Evolutionary conservation across 2,888 invertebrate genomes (phyloP).

Genomic region (Diloba caeruleocephala): DNA sequence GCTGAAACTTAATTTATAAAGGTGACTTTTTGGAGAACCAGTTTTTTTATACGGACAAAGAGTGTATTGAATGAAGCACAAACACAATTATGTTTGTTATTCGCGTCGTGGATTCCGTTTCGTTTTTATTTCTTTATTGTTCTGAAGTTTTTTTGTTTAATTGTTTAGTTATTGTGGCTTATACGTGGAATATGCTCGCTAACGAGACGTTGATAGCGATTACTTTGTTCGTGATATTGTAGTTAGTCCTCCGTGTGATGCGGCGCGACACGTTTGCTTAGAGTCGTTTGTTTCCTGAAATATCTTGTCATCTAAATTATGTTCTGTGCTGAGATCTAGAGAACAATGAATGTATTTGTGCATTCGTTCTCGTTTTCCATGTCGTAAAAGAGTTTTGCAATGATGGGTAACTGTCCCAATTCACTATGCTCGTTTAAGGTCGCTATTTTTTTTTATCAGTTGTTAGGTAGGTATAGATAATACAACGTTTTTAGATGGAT

Average conservation of each 20-base stretch:
- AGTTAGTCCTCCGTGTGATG: slow-evolving; percentile 42
- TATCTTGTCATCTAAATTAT: slow-evolving; percentile 47
- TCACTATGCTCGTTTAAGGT: no score
- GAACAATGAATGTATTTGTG: slow-evolving; percentile 6
- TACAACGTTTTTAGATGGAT: no score
- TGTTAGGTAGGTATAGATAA: no score
- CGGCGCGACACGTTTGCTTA: slow-evolving; percentile 43
- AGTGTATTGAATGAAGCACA: slow-evolving; percentile 83
- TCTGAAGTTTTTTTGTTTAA: slow-evolving; percentile 68
- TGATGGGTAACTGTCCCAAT: no score
- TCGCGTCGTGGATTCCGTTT: slow-evolving; percentile 74
- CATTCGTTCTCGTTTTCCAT: slow-evolving; percentile 20
- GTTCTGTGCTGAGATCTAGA: slow-evolving; percentile 1
- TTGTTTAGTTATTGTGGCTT: slow-evolving; percentile 70
- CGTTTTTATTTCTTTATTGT: slow-evolving; percentile 73
- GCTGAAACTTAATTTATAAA: slow-evolving; percentile 88
- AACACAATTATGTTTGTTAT: slow-evolving; percentile 88
- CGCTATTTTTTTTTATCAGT: no score
- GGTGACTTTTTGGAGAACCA: slow-evolving; percentile 87
- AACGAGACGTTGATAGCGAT: slow-evolving; percentile 68
- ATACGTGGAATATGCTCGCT: slow-evolving; percentile 52
- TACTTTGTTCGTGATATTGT: slow-evolving; percentile 50
- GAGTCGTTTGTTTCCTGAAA: slow-evolving; percentile 11
- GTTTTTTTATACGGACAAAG: slow-evolving; percentile 81
- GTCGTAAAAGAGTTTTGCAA: neutral